A percentile compares a stretch with the other conserved stretches of the same genome.
Evolutionary conservation across 2,797 vertebrate genomes (phyloP).

Genomic region (Sorex maritimensis): DNA sequence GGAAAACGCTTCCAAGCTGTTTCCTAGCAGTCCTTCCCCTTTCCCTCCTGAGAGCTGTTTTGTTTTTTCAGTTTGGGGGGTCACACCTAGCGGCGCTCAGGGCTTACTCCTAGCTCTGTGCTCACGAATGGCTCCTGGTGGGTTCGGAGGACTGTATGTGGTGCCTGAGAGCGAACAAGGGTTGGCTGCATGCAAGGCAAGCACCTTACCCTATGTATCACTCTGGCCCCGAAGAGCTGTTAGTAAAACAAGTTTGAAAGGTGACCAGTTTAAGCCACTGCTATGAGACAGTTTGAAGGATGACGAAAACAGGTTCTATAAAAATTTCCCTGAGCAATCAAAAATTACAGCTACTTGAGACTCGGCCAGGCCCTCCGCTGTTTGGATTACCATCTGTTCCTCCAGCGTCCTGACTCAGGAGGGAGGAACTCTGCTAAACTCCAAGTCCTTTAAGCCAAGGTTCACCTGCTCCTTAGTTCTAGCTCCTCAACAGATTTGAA

Average conservation of each 20-base stretch:
- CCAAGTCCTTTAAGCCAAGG: neutral
- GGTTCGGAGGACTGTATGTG: too few species aligned
- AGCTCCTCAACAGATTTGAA: neutral
- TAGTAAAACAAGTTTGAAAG: conserved; percentile 6
- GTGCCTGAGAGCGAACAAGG: too few species aligned
- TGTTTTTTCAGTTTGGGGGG: too few species aligned
- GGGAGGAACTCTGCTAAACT: neutral
- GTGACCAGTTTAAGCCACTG: neutral
- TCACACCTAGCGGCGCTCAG: too few species aligned
- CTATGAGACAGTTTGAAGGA: neutral
- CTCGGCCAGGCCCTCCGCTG: neutral
- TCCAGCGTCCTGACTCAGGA: neutral
- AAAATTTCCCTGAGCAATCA: conserved; percentile 42
- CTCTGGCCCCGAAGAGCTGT: neutral
- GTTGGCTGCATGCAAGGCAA: too few species aligned
- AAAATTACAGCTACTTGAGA: neutral
- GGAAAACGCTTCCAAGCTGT: neutral
- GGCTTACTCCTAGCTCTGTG: too few species aligned
- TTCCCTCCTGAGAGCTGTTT: neutral
- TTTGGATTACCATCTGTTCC: neutral
- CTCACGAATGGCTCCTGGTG: too few species aligned
- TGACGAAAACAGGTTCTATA: conserved; percentile 4
- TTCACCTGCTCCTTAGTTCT: conserved; percentile 19
- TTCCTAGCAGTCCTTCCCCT: neutral
- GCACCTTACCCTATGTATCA: too few species aligned